A percentile compares a stretch with the other conserved stretches of the same genome.
These are phyloP conservation scores for Metacarcinus magister DNA, from an alignment of 2,888 invertebrate species.

Conservation along the genomic window DNA sequence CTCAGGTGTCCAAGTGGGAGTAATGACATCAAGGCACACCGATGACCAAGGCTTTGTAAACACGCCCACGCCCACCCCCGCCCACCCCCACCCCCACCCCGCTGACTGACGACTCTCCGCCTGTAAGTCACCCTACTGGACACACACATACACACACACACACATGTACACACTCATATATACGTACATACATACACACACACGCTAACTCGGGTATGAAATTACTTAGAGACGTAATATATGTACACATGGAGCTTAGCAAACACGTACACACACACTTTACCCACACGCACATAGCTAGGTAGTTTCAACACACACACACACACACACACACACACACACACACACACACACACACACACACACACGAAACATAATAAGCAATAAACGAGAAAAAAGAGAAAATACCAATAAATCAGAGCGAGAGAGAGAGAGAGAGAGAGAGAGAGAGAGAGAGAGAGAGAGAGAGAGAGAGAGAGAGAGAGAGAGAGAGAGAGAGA, in stretches of 20 bases:
- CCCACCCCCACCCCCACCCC: neutral
- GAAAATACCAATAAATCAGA: neutral
- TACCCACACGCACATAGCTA: neutral
- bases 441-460: no score
- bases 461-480: no score
- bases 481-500: no score
- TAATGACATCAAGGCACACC: neutral
- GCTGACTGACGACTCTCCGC: neutral
- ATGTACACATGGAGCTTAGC: no score
- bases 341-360: neutral
- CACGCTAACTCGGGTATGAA: no score
- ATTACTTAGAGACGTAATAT: no score
- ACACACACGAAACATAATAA: neutral
- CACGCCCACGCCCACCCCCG: no score
- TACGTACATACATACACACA: neutral
- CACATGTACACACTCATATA: neutral
- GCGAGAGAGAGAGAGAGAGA: neutral
- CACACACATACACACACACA: slow-evolving; percentile 10
- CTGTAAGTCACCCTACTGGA: neutral
- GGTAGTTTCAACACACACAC: neutral
- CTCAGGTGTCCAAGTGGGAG: neutral
- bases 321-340: neutral
- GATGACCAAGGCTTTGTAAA: neutral
- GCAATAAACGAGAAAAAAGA: neutral
- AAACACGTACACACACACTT: neutral